Evolutionary conservation across 2,113 vertebrate species (phyloP).

Genomic region (Okapia johnstoni): DNA sequence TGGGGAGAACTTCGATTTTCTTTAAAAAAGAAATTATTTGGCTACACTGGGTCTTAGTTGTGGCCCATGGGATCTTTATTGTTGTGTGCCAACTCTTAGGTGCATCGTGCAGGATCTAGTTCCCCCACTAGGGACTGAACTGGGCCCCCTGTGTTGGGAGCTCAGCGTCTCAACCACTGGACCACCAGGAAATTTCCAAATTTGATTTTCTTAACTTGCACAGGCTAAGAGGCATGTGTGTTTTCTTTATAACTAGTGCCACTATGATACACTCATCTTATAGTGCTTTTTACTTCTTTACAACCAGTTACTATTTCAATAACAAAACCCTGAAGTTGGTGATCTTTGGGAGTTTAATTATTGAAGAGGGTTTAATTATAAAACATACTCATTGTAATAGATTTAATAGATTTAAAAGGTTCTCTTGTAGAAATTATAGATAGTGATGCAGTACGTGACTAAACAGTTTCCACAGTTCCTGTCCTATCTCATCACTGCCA

Average conservation of each 20-base stretch:
- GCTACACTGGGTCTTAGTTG: background rate
- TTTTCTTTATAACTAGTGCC: background rate
- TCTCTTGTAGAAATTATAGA: background rate
- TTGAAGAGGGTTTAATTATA: background rate
- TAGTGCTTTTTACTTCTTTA: background rate
- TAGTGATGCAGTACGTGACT: background rate
- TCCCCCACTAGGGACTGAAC: background rate
- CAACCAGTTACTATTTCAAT: background rate
- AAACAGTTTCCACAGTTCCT: background rate
- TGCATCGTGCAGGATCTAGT: background rate
- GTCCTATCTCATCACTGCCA: background rate
- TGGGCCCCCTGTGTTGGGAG: background rate
- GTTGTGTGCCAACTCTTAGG: background rate
- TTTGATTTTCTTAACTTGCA: background rate
- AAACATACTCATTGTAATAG: background rate
- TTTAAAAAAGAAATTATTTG: background rate
- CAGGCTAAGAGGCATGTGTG: background rate
- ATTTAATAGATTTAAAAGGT: background rate
- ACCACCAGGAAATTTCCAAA: background rate
- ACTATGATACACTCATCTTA: background rate
- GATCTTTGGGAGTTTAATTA: background rate
- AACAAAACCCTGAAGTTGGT: background rate
- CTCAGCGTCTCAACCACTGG: background rate
- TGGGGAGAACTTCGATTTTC: background rate
- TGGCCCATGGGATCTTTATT: background rate